Conservation (phyloP, 2,797 vertebrate genomes). For the Sebastolobus alascanus region DNA sequence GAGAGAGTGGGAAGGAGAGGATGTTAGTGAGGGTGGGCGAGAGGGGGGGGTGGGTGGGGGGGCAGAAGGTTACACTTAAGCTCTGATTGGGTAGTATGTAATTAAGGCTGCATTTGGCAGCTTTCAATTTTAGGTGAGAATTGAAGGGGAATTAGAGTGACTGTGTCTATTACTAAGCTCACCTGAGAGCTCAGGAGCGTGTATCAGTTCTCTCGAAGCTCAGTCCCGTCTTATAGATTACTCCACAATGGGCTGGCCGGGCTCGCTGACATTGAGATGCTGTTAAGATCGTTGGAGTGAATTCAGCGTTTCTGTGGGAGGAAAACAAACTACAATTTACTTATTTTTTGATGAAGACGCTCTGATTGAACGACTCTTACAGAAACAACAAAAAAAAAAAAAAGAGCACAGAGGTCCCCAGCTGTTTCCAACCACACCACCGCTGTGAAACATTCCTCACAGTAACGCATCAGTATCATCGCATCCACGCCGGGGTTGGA, state of each 20-base stretch:
- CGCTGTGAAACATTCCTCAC: conserved; percentile 48
- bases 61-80: conserved; percentile 80
- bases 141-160: conserved; percentile 83
- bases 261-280: conserved; percentile 42
- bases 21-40: conserved; percentile 30
- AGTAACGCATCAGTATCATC: conserved; percentile 48
- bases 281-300: conserved; percentile 28
- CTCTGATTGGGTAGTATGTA: conserved; percentile 83
- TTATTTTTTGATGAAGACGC: conserved; percentile 25
- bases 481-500: conserved; percentile 51
- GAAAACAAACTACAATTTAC: conserved; percentile 11
- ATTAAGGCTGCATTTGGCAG: conserved; percentile 83
- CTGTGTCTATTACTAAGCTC: conserved; percentile 83
- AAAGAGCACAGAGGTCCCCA: conserved; percentile 16
- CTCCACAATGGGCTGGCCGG: conserved; percentile 35
- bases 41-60: neutral
- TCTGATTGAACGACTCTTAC: conserved; percentile 35
- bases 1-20: conserved; percentile 24
- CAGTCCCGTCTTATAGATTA: conserved; percentile 49
- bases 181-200: conserved; percentile 73
- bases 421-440: conserved; percentile 37
- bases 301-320: neutral
- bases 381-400: conserved; percentile 7
- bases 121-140: conserved; percentile 84
- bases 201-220: conserved; percentile 53